Evolutionary conservation across 2,113 vertebrate genomes (phyloP).

Genomic region (Atlantisia rogersi): DNA sequence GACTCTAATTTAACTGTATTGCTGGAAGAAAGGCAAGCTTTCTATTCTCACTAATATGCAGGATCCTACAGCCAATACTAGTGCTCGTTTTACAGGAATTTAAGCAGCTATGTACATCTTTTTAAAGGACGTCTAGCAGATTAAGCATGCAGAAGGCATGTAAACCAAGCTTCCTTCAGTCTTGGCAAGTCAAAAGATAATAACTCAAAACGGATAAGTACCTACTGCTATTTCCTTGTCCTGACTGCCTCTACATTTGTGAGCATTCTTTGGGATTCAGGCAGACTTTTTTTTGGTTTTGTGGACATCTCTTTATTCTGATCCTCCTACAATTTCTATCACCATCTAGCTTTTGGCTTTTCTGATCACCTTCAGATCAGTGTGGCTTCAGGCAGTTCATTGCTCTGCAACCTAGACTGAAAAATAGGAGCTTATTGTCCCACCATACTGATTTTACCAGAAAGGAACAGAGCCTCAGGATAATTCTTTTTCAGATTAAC

Average conservation of each 20-base stretch:
- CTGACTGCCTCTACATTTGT: neutral
- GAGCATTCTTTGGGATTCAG: neutral
- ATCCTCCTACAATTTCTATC: neutral
- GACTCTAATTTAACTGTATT: neutral
- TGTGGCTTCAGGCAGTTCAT: neutral
- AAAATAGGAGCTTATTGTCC: neutral
- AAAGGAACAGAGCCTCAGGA: neutral
- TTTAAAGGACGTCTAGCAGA: neutral
- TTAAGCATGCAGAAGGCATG: neutral
- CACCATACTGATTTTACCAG: neutral
- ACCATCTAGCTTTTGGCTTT: neutral
- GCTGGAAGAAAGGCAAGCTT: neutral
- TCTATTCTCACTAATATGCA: neutral
- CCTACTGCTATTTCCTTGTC: neutral
- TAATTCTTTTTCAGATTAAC: neutral
- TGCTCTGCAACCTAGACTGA: neutral
- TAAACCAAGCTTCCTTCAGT: neutral
- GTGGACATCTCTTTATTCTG: neutral
- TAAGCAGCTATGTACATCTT: neutral
- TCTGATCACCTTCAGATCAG: neutral
- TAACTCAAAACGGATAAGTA: neutral
- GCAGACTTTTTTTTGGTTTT: neutral
- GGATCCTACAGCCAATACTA: neutral
- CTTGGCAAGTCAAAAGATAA: neutral
- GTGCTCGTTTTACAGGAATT: neutral